phyloP scores from a whole-genome alignment of 2,797 vertebrate genomes.

The Pangasius sanitwongsei region DNA sequence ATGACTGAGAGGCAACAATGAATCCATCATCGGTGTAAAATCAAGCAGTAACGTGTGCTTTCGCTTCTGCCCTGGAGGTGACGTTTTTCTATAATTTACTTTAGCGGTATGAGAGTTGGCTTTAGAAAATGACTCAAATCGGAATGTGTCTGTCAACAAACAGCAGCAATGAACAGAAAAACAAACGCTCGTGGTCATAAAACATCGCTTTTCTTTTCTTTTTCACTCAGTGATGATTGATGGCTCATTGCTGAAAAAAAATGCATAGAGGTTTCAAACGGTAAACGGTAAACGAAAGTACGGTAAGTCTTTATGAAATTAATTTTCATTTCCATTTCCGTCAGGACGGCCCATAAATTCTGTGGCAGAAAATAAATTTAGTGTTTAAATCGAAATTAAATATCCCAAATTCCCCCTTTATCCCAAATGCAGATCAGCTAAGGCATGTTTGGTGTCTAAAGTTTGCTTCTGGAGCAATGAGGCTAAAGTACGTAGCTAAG shows the following conservation, averaged over 20 bases:
- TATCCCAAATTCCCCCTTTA: no score
- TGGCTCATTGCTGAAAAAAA: neutral
- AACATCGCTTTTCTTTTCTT: neutral
- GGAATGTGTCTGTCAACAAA: neutral
- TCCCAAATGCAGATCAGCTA: no score
- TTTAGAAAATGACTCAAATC: constrained; percentile 9
- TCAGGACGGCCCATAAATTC: no score
- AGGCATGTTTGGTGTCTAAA: no score
- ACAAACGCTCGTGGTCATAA: neutral
- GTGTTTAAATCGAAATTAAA: no score
- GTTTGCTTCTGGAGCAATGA: no score
- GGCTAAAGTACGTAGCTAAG: no score
- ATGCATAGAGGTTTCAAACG: neutral
- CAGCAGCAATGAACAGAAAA: neutral
- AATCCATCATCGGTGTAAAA: neutral
- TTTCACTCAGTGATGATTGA: neutral
- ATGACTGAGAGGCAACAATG: neutral
- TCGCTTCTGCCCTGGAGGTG: neutral
- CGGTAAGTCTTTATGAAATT: neutral
- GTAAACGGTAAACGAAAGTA: neutral
- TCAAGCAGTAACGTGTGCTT: neutral
- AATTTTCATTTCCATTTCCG: neutral
- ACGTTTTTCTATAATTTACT: neutral
- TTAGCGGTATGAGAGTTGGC: neutral
- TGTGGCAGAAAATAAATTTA: no score